Base-by-base conservation (phyloP, 2,888 invertebrate species). In the Scaptomyza reducta region DNA sequence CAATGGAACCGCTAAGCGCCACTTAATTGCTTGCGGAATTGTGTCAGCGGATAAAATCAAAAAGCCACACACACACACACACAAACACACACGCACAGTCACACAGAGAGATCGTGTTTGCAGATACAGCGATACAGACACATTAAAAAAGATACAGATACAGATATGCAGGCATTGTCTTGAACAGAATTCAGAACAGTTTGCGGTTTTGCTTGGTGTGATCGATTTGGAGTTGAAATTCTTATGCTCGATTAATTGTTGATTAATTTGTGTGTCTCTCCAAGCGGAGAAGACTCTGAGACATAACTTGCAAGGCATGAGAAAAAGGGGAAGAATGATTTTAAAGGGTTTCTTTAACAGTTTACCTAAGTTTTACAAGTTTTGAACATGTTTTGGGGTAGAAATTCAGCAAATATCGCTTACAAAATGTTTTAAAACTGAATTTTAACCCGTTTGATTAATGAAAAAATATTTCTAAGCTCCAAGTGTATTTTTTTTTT, bases 1-100 rank as follows among this genome's bases (percentile, higher is more conserved):
- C 16, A 16, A n/a, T 3, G 38, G 46, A 55, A 14, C 16, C 33
- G n/a, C 25, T 10, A 49, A 33, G 47, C 33, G 47, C 33, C 33
- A 86, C 69, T 85, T 85, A 85, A 85, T 85, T 85, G 85, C 87
- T 79, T 31, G 58, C 61, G 73, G 77, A 88, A 89, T 88, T 88
- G 88, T 88, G 89, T 80, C 89, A 87, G 82, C 60, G 73, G 77
- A 79, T 75, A 72, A 73, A 73, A 76, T 80, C 77, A 74, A 71
- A 71, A 77, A 69, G 69, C 46, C 49, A 76, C 71, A 44, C 78
- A 61, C 57, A 73, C 9, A 27, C 27, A 27, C 27, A 49, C n/a
- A 22, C 22, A 22, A 1, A 55, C 62, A 68, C 57, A 77, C 78
- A 86, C 83, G 70, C 56, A 55, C 62, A 68, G 55, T 76, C 78